Evolutionary conservation across 2,113 vertebrate genomes (phyloP).

Genomic region (Oreamnos americanus): DNA sequence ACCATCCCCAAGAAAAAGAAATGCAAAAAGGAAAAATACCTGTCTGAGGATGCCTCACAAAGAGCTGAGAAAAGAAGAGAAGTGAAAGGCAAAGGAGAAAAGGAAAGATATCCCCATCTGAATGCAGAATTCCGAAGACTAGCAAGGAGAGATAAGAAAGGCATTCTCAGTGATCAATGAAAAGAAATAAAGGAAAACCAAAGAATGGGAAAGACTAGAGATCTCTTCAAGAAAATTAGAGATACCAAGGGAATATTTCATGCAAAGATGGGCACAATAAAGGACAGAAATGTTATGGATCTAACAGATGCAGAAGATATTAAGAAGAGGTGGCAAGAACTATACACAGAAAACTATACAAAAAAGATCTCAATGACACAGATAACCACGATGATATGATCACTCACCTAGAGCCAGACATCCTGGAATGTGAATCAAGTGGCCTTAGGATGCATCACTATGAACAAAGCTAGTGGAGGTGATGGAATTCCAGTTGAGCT

Average conservation of each 20-base stretch:
- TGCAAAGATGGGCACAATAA: not conserved
- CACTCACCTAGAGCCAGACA: not conserved
- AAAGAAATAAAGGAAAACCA: not conserved
- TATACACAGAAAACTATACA: not conserved
- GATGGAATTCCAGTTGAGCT: not conserved
- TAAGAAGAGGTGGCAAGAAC: not conserved
- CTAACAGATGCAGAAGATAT: not conserved
- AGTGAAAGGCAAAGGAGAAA: no score
- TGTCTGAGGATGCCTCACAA: no score
- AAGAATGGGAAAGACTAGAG: not conserved
- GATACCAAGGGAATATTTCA: not conserved
- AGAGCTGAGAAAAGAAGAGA: no score
- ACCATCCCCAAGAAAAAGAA: no score
- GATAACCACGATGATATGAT: accelerated
- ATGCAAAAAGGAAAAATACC: no score
- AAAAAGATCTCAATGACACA: not conserved
- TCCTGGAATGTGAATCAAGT: not conserved
- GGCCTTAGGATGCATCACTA: not conserved
- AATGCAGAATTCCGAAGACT: no score
- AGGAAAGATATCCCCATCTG: no score
- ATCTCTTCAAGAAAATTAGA: not conserved
- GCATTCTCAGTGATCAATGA: not conserved
- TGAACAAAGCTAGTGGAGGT: not conserved
- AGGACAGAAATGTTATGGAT: not conserved
- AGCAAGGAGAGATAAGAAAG: no score